Evolutionary conservation across 2,113 vertebrate species (phyloP).

Genomic region (Ammodytes marinus): DNA sequence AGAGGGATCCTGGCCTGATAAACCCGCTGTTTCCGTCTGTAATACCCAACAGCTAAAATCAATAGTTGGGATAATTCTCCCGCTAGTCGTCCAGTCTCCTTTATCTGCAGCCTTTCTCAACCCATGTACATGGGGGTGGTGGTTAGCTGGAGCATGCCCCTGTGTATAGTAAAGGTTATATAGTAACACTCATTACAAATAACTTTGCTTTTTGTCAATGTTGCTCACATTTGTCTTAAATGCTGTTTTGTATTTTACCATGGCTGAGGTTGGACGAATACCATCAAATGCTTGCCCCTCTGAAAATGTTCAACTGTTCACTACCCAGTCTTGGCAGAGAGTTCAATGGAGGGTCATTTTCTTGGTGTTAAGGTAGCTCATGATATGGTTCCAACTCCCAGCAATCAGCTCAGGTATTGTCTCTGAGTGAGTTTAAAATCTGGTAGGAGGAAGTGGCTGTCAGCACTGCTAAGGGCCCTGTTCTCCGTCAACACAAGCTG

Average conservation of each 20-base stretch:
- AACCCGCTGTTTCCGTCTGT: constrained; percentile 93
- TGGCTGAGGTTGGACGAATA: background rate
- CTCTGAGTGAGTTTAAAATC: constrained; percentile 65
- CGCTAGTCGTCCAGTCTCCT: constrained; percentile 87
- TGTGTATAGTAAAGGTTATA: constrained; percentile 44
- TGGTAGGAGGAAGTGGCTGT: constrained; percentile 76
- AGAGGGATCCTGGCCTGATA: constrained; percentile 94
- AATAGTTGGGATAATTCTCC: constrained; percentile 95
- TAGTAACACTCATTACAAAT: constrained; percentile 39
- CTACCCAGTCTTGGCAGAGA: constrained; percentile 2
- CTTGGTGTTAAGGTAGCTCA: constrained; percentile 23
- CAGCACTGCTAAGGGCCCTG: constrained; percentile 69
- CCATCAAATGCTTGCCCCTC: background rate
- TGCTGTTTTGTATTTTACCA: background rate
- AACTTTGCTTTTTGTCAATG: constrained; percentile 51
- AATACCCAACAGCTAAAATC: constrained; percentile 98
- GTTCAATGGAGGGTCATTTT: constrained; percentile 26
- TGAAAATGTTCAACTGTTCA: constrained; percentile 1
- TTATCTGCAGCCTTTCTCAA: constrained; percentile 82
- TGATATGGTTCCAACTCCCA: constrained; percentile 42
- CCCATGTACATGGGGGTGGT: constrained; percentile 70
- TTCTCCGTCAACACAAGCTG: constrained; percentile 78
- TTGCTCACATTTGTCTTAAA: constrained; percentile 28
- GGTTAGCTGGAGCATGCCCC: constrained; percentile 53
- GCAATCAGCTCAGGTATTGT: constrained; percentile 67